Evolutionary conservation across 2,113 vertebrate genomes (phyloP).

Genomic region (Anarrhichthys ocellatus): DNA sequence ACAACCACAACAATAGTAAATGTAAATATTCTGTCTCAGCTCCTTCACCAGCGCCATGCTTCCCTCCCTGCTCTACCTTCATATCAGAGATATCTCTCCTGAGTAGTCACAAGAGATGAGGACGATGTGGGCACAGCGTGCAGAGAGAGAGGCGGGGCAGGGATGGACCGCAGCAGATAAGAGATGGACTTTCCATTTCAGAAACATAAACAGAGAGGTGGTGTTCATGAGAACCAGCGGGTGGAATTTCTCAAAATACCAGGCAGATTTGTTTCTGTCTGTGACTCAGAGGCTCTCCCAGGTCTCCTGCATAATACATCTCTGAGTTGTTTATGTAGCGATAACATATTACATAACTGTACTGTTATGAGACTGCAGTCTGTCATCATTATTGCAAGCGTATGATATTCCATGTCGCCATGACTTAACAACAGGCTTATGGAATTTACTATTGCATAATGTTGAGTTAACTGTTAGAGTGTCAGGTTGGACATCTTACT

Average conservation of each 20-base stretch:
- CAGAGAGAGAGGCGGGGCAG: constrained; percentile 24
- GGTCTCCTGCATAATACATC: constrained; percentile 23
- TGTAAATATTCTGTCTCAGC: not conserved
- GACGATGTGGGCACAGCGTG: not conserved
- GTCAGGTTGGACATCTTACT: not conserved
- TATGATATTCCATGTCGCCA: not conserved
- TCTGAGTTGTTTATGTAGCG: constrained; percentile 19
- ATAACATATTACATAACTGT: constrained; percentile 39
- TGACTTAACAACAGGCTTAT: not conserved
- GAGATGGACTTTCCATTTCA: constrained; percentile 64
- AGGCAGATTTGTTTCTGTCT: not conserved
- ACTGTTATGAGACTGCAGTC: constrained; percentile 13
- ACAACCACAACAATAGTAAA: not conserved
- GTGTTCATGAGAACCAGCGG: constrained; percentile 49
- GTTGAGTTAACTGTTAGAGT: not conserved
- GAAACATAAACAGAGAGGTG: constrained; percentile 63
- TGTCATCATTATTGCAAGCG: constrained; percentile 2
- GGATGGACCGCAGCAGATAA: constrained; percentile 44
- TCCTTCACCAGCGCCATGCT: no score
- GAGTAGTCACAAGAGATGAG: not conserved
- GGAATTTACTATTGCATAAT: constrained; percentile 2
- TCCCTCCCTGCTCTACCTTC: not conserved
- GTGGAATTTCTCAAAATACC: constrained; percentile 65
- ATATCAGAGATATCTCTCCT: constrained; percentile 5
- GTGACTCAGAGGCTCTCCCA: constrained; percentile 54